phyloP scores from a whole-genome alignment of 2,797 vertebrate genomes.

The Brachymystax lenok region DNA sequence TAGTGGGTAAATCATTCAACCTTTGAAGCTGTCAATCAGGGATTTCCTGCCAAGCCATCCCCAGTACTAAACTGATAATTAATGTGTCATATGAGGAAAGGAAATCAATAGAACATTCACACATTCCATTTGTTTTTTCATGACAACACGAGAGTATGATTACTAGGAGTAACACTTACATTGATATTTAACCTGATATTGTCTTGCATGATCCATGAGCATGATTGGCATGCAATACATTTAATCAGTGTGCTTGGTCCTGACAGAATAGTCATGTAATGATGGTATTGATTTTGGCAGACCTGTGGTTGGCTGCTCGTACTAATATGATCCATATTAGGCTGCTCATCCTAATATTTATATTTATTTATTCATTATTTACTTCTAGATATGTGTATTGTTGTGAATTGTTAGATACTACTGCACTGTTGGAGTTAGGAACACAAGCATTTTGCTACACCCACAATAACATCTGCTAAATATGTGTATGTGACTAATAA shows the following conservation, averaged over 20 bases:
- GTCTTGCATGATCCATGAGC: background rate
- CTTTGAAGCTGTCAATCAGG: slow-evolving; percentile 59
- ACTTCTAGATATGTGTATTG: too few species aligned
- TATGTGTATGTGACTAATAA: too few species aligned
- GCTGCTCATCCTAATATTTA: too few species aligned
- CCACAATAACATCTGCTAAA: too few species aligned
- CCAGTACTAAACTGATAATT: slow-evolving; percentile 46
- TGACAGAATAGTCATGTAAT: background rate
- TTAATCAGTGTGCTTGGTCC: background rate
- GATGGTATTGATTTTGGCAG: slow-evolving; percentile 7
- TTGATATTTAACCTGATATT: slow-evolving; percentile 3
- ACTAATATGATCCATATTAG: too few species aligned
- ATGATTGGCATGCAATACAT: slow-evolving; percentile 19
- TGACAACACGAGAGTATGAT: slow-evolving; percentile 23
- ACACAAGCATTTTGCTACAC: too few species aligned
- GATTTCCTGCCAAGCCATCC: background rate
- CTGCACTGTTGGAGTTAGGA: too few species aligned
- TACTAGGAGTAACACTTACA: slow-evolving; percentile 9
- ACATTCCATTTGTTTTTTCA: slow-evolving; percentile 36
- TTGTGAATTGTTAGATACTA: too few species aligned
- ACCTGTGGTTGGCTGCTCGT: background rate
- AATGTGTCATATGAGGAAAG: slow-evolving; percentile 29
- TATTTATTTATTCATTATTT: too few species aligned
- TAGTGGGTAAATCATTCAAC: slow-evolving; percentile 51
- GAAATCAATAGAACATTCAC: slow-evolving; percentile 54